phyloP scores from a whole-genome alignment of 2,888 invertebrate genomes.

The Amphipoea oculea region DNA sequence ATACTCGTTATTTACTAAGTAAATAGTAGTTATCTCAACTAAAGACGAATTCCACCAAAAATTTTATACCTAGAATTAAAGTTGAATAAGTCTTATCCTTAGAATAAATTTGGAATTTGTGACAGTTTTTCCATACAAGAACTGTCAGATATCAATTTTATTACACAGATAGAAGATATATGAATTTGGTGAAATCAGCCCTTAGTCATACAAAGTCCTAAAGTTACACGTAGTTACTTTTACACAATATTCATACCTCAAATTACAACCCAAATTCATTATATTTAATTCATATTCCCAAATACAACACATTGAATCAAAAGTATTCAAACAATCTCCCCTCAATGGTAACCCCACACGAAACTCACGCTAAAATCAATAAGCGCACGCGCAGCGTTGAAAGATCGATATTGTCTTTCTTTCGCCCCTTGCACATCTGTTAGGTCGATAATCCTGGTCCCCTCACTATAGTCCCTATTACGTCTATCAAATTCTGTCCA shows the following conservation, averaged over 20 bases:
- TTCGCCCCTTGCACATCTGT: conserved; percentile 84
- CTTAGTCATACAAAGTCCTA: background rate
- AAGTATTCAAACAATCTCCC: conserved; percentile 46
- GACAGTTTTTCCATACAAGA: too few species aligned
- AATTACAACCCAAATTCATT: background rate
- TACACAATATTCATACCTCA: background rate
- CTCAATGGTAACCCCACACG: conserved; percentile 74
- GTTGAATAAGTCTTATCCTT: too few species aligned
- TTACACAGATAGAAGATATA: too few species aligned
- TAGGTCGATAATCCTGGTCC: conserved; percentile 61
- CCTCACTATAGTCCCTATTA: conserved; percentile 17
- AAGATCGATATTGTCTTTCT: conserved; percentile 87
- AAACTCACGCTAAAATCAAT: conserved; percentile 77
- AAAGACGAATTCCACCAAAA: too few species aligned
- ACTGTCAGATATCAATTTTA: too few species aligned
- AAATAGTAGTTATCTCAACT: too few species aligned
- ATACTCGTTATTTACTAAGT: too few species aligned
- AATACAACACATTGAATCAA: conserved; percentile 51
- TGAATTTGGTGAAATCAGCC: too few species aligned
- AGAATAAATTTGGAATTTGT: too few species aligned
- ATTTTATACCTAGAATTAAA: too few species aligned
- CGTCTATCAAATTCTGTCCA: conserved; percentile 21
- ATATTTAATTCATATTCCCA: conserved; percentile 40
- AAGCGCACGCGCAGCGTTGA: conserved; percentile 79
- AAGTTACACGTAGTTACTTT: background rate